These are phyloP conservation scores for Noturus placidus DNA, from an alignment of 2,113 vertebrate species.

Conservation along the genomic window DNA sequence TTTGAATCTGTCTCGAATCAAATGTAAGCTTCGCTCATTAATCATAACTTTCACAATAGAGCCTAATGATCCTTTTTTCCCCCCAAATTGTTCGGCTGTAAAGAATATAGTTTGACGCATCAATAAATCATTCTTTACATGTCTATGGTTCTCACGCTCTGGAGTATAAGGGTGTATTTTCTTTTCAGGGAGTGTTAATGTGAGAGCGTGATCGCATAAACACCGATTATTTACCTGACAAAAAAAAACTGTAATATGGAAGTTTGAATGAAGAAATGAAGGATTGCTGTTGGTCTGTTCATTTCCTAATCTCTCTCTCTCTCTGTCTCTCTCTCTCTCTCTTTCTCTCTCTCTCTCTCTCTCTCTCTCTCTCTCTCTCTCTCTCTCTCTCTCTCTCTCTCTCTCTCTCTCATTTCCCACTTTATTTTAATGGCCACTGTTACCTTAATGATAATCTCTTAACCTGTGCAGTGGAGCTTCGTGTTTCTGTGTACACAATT, in stretches of 20 bases:
- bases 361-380: slow-evolving; percentile 54
- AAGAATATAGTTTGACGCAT: no score
- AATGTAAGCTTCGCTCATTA: background rate
- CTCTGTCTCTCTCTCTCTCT: slow-evolving; percentile 52
- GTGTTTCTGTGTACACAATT: slow-evolving; percentile 47
- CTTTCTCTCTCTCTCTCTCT: no score
- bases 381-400: slow-evolving; percentile 28
- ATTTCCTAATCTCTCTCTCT: background rate
- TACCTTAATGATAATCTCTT: slow-evolving; percentile 38
- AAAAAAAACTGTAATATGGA: background rate
- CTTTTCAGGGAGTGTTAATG: background rate
- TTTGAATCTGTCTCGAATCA: background rate
- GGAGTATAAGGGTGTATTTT: background rate
- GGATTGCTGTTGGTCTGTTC: background rate
- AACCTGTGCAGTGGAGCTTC: slow-evolving; percentile 38
- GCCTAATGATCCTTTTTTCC: background rate
- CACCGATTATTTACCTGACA: background rate
- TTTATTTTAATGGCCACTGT: slow-evolving; percentile 38
- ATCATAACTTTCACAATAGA: background rate
- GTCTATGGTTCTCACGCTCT: background rate
- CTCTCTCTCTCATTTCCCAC: slow-evolving; percentile 22
- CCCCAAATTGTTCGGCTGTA: no score
- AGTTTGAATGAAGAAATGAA: background rate
- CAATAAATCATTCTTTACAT: background rate
- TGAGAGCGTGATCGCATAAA: background rate